A percentile compares a stretch with the other conserved stretches of the same genome.
Evolutionary conservation across 2,888 invertebrate genomes (phyloP).

Genomic region (Orchesellides sinensis): DNA sequence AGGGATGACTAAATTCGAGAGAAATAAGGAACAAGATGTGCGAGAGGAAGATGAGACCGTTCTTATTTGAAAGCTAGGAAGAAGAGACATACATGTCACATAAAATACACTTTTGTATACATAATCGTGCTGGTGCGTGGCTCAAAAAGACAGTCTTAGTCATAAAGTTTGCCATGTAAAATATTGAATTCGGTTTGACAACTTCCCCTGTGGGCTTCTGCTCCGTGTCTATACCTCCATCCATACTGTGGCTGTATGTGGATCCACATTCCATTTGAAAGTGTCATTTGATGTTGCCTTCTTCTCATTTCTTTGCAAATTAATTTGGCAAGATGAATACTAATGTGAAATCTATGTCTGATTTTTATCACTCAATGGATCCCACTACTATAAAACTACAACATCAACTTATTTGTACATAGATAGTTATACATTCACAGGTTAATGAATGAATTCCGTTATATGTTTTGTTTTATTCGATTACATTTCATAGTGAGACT

Average conservation of each 20-base stretch:
- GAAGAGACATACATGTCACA: neutral
- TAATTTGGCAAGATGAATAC: slow-evolving; percentile 19
- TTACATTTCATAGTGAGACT: neutral
- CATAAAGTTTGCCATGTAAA: slow-evolving; percentile 48
- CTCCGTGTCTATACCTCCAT: neutral
- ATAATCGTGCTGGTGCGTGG: slow-evolving; percentile 1
- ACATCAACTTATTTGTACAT: neutral
- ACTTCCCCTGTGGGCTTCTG: slow-evolving; percentile 58
- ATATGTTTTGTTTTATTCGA: slow-evolving; percentile 23
- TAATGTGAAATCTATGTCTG: slow-evolving; percentile 5
- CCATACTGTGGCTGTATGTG: too few species aligned
- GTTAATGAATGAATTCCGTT: slow-evolving; percentile 16
- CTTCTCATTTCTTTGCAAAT: slow-evolving; percentile 5
- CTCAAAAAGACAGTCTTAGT: too few species aligned
- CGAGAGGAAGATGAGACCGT: neutral
- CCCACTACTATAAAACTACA: neutral
- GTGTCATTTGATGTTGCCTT: slow-evolving; percentile 38
- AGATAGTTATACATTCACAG: neutral
- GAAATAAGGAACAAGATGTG: slow-evolving; percentile 5
- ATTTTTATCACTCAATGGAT: neutral
- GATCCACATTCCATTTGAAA: slow-evolving; percentile 42
- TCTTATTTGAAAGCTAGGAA: neutral
- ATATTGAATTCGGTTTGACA: slow-evolving; percentile 45
- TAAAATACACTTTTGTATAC: neutral
- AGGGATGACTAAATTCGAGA: slow-evolving; percentile 47